Conservation (phyloP, 2,113 vertebrate genomes). For the Ifrita kowaldi region DNA sequence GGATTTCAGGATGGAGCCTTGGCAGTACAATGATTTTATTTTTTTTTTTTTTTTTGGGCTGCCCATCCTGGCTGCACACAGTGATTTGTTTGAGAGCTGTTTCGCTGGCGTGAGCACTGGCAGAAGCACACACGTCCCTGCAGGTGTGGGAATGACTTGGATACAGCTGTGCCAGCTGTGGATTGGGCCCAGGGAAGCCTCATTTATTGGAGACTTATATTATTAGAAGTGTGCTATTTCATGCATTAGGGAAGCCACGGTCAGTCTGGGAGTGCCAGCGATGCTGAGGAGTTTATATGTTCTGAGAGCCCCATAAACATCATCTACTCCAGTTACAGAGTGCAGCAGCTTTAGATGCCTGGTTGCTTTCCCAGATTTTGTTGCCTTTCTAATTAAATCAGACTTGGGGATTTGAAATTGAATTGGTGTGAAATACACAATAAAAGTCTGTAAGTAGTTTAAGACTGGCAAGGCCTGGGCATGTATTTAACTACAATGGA, state of each 20-base stretch:
- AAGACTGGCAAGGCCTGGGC: neutral
- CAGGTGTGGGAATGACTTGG: neutral
- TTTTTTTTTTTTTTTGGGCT: neutral
- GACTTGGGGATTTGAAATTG: neutral
- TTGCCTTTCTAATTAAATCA: constrained; percentile 35
- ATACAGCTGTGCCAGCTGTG: neutral
- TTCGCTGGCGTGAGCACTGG: neutral
- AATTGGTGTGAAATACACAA: neutral
- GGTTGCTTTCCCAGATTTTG: neutral
- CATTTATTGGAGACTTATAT: neutral
- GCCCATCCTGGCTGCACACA: rapidly evolving
- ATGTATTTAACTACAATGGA: neutral
- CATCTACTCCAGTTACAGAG: neutral
- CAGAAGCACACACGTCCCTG: rapidly evolving
- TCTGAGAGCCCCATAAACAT: neutral
- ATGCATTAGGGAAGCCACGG: neutral
- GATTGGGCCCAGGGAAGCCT: neutral
- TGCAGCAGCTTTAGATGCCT: neutral
- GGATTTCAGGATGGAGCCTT: neutral
- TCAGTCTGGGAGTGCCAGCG: neutral
- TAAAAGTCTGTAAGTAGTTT: neutral
- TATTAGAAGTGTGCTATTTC: neutral
- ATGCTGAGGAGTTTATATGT: neutral
- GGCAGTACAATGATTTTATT: neutral
- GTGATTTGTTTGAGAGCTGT: neutral